Percentiles rank a stretch among this genome's conserved stretches.
Evolutionary conservation across 1,140 invertebrate genomes (phyloP).

Genomic region (Manduca sexta): DNA sequence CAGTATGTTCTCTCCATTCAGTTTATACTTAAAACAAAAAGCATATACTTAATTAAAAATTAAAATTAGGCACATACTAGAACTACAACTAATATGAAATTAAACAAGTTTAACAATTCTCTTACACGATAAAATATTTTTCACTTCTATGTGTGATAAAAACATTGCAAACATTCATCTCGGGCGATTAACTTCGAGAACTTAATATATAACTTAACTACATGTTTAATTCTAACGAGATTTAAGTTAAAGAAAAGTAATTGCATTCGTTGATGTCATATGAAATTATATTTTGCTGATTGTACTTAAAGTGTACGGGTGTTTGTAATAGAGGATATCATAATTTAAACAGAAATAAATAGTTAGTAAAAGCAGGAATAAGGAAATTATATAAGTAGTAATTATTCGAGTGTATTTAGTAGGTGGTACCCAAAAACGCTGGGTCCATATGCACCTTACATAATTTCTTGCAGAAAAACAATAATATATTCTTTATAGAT

Average conservation of each 20-base stretch:
- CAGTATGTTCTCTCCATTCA: slow-evolving; percentile 29
- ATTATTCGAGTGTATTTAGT: slow-evolving; percentile 1
- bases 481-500: too few species aligned
- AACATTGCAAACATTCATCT: too few species aligned
- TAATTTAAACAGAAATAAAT: neutral
- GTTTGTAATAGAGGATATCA: neutral
- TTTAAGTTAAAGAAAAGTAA: slow-evolving; percentile 40
- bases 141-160: too few species aligned
- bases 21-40: slow-evolving; percentile 11
- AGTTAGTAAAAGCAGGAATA: neutral
- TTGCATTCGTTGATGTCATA: slow-evolving; percentile 32
- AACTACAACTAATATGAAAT: neutral
- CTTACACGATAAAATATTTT: too few species aligned
- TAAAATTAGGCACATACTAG: neutral
- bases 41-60: neutral
- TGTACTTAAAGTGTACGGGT: slow-evolving; percentile 52
- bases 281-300: slow-evolving; percentile 17
- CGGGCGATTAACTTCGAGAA: slow-evolving; percentile 4
- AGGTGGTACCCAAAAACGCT: too few species aligned
- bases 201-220: slow-evolving; percentile 21
- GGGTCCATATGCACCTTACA: too few species aligned
- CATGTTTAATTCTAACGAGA: slow-evolving; percentile 49
- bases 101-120: slow-evolving; percentile 1
- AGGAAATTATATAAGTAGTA: neutral
- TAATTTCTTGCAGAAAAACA: too few species aligned